Evolutionary conservation across 2,888 invertebrate genomes (phyloP).

Genomic region (Antheraea yamamai): DNA sequence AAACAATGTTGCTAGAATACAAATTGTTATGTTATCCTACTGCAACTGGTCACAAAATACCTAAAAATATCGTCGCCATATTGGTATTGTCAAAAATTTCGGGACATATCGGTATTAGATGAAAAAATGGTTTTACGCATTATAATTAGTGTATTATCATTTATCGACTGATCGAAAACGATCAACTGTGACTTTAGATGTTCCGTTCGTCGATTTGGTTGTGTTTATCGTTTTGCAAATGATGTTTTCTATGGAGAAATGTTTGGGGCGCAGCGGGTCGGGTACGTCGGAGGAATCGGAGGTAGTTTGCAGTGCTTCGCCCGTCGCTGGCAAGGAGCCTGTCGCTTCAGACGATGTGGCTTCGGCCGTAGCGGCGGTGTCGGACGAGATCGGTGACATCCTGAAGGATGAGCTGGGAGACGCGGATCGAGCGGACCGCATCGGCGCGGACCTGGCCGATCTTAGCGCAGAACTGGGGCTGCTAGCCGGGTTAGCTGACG

Average conservation of each 20-base stretch:
- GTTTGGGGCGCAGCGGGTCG: constrained; percentile 64
- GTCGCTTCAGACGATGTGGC: constrained; percentile 69
- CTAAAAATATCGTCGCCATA: constrained; percentile 83
- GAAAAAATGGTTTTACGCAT: constrained; percentile 77
- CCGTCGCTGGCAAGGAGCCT: constrained; percentile 55
- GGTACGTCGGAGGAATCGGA: constrained; percentile 59
- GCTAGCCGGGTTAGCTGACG: constrained; percentile 71
- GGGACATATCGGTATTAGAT: constrained; percentile 67
- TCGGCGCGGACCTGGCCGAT: constrained; percentile 72
- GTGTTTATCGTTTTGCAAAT: constrained; percentile 70
- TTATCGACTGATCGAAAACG: constrained; percentile 65
- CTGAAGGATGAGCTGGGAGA: constrained; percentile 74
- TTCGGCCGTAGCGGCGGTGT: constrained; percentile 71
- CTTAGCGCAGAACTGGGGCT: constrained; percentile 73
- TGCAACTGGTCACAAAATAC: constrained; percentile 73
- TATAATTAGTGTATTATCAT: constrained; percentile 58
- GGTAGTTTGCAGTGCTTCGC: constrained; percentile 60
- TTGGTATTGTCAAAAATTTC: constrained; percentile 82
- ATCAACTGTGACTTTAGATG: constrained; percentile 73
- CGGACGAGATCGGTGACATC: constrained; percentile 76
- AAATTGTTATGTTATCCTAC: constrained; percentile 58
- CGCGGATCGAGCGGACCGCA: constrained; percentile 68
- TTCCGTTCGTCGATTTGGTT: constrained; percentile 67
- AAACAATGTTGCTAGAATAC: constrained; percentile 52
- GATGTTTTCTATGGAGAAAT: constrained; percentile 79